phyloP scores from a whole-genome alignment of 2,113 vertebrate genomes.

The Bothrops jararaca region DNA sequence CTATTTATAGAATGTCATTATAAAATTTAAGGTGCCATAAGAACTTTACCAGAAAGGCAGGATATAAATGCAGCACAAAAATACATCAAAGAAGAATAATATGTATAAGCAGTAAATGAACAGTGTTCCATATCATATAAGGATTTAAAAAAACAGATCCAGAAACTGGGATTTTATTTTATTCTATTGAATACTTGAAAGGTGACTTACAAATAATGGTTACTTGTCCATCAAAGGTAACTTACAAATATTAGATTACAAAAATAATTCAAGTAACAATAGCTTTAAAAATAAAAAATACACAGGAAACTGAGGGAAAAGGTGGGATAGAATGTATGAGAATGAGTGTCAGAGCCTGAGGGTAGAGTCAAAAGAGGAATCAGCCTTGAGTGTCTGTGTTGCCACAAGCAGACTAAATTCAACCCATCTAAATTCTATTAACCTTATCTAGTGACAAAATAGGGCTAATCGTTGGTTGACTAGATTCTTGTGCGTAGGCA shows the following conservation, averaged over 20 bases:
- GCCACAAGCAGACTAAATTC: no score
- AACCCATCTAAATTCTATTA: no score
- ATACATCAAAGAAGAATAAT: no score
- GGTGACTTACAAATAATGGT: not conserved
- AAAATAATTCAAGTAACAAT: not conserved
- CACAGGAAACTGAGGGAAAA: not conserved
- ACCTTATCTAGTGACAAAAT: no score
- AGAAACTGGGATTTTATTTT: not conserved
- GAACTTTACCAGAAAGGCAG: not conserved
- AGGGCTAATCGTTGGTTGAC: no score
- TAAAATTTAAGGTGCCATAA: not conserved
- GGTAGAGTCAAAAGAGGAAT: not conserved
- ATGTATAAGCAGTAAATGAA: no score
- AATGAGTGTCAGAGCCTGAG: no score
- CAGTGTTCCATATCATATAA: no score
- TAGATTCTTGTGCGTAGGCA: no score
- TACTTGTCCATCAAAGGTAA: not conserved
- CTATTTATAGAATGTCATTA: not conserved
- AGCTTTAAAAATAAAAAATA: not conserved
- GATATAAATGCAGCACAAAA: no score
- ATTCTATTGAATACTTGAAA: not conserved
- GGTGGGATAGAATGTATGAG: no score
- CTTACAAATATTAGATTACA: not conserved
- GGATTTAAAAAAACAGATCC: no score
- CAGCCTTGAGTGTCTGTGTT: not conserved